These are phyloP conservation scores for Hemaris fuciformis DNA, from an alignment of 2,888 invertebrate genomes.

Conservation along the genomic window DNA sequence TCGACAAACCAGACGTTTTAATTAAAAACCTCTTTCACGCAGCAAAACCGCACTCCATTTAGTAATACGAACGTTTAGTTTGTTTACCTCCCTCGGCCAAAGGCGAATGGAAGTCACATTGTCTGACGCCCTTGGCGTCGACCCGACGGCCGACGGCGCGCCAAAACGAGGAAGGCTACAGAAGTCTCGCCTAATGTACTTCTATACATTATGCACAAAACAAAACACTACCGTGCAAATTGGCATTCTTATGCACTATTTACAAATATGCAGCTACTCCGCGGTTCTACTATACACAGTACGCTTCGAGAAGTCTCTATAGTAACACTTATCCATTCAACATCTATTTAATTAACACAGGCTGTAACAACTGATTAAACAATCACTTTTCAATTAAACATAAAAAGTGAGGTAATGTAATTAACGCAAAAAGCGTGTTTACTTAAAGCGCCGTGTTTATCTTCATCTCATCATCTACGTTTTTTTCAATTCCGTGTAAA, in stretches of 20 bases:
- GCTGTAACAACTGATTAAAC: neutral
- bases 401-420: neutral
- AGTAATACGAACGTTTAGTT: slow-evolving; percentile 43
- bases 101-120: slow-evolving; percentile 75
- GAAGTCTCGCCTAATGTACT: slow-evolving; percentile 9
- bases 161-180: slow-evolving; percentile 14
- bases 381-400: neutral
- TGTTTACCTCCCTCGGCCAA: slow-evolving; percentile 63
- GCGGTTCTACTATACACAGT: too few species aligned
- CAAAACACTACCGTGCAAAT: neutral
- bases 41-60: slow-evolving; percentile 29
- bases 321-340: too few species aligned
- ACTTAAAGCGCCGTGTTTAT: neutral
- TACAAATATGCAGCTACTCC: neutral
- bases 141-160: slow-evolving; percentile 26
- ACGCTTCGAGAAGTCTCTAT: too few species aligned
- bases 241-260: neutral
- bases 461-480: neutral
- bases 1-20: slow-evolving; percentile 28
- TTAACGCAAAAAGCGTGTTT: neutral
- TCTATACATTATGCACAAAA: neutral
- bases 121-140: slow-evolving; percentile 61
- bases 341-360: neutral
- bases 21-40: slow-evolving; percentile 34
- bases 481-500: neutral